A percentile compares a stretch with the other conserved stretches of the same genome.
Conservation (phyloP, 2,113 vertebrate genomes). For the Perca flavescens region DNA sequence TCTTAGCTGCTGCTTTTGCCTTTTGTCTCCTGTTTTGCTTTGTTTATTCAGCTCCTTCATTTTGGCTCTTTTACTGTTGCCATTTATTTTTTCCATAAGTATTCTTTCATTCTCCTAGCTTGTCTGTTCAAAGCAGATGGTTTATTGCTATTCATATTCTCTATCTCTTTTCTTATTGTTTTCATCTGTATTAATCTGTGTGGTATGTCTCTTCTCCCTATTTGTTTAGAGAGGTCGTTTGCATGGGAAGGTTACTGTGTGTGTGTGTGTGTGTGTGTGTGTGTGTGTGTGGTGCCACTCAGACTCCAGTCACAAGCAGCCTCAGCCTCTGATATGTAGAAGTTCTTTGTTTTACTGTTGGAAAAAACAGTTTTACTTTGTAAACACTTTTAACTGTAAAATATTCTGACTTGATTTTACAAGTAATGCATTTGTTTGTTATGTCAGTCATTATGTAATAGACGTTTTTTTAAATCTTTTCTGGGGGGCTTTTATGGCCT, state of each 20-base stretch:
- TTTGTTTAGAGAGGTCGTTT: not conserved
- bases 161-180: not conserved
- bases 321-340: not conserved
- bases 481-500: too few species aligned
- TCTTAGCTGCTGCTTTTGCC: not conserved
- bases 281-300: too few species aligned
- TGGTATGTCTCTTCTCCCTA: not conserved
- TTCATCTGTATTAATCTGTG: not conserved
- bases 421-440: not conserved
- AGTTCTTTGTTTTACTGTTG: not conserved
- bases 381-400: not conserved
- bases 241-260: not conserved
- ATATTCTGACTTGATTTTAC: not conserved
- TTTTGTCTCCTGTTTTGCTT: conserved; percentile 15
- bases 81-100: not conserved
- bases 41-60: not conserved
- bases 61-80: not conserved
- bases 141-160: conserved; percentile 1
- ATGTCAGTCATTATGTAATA: not conserved
- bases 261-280: too few species aligned
- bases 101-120: not conserved
- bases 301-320: not conserved
- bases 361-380: not conserved
- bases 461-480: too few species aligned
- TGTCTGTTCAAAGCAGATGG: conserved; percentile 9